Evolutionary conservation across 1,140 invertebrate species (phyloP), one percentile per base, ranked within the genome.

Genomic region (Plodia interpunctella): DNA sequence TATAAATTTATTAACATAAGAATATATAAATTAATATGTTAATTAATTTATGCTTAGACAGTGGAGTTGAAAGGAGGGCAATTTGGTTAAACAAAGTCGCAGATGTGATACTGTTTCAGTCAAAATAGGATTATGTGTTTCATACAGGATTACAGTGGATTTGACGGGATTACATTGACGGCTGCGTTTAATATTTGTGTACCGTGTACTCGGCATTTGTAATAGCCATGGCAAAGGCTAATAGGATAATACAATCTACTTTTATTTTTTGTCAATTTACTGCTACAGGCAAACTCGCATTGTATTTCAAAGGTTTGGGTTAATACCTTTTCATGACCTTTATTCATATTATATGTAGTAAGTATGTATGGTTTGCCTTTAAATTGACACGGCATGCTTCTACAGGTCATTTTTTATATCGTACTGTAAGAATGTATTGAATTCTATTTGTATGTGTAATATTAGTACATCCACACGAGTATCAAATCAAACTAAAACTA

Each of bases 131-230:
- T 44, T 44, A 44, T 17, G 38, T 44, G n/a, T 44, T 44, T 44
- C 38, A 44, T 44, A 44, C 38, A 44, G 38, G 38, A 44, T 44
- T 44, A 44, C 38, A 44, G 38, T 44, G n/a, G 38, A 44, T 44
- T 44, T 44, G 38, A 44, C 38, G 38, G 38, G 38, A 44, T 44
- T 44, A 44, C 38, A 44, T 44, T 44, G 38, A 17, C 38, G 38
- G n/a, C 38, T 44, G 38, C 10, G 38, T 44, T 44, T 44, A 44
- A 44, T 44, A 44, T 44, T 44, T 44, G 15, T 44, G 38, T 44
- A 10, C 5, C n/a, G n/a, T 17, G 38, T 44, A 44, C 38, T 44
- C 15, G 5, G 5, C 38, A 15, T 44, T 15, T 6, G 13, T 44
- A 44, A 15, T 15, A 44, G 38, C 38, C 38, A 44, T 44, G 38